Conservation (phyloP, 2,797 vertebrate genomes). For the Hydrolagus colliei region DNA sequence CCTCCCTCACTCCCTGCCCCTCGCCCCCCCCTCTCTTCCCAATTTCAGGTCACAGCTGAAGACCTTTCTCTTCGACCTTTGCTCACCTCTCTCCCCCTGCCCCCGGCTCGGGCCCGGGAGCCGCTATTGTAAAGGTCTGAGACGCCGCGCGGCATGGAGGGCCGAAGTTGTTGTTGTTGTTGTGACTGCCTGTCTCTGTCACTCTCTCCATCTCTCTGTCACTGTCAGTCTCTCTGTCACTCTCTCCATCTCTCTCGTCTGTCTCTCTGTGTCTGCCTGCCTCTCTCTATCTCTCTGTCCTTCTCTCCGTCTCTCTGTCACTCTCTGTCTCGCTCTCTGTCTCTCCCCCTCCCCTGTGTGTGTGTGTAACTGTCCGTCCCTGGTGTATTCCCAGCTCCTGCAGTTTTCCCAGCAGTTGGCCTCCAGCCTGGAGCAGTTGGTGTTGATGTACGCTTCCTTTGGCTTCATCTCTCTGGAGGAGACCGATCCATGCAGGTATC, state of each 20-base stretch:
- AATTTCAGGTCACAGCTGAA: too few relatives aligned
- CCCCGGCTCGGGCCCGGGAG: too few relatives aligned
- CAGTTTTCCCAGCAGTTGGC: conserved; percentile 70
- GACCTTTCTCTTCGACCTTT: too few relatives aligned
- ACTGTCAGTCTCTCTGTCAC: neutral
- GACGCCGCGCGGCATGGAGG: too few relatives aligned
- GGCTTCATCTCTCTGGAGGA: conserved; percentile 63
- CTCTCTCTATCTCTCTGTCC: neutral
- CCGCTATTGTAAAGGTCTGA: too few relatives aligned
- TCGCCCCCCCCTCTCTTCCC: too few relatives aligned
- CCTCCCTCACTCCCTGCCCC: too few relatives aligned
- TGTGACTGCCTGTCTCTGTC: too few relatives aligned
- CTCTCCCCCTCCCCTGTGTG: too few relatives aligned
- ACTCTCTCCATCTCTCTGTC: neutral
- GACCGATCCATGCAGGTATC: conserved; percentile 58
- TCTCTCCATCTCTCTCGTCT: neutral
- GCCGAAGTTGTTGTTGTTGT: too few relatives aligned
- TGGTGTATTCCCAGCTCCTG: conserved; percentile 51
- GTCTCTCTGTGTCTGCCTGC: too few relatives aligned
- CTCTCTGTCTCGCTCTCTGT: neutral
- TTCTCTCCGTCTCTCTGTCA: neutral
- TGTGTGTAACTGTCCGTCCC: neutral
- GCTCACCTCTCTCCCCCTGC: too few relatives aligned
- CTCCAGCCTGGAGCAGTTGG: conserved; percentile 62
- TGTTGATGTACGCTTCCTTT: conserved; percentile 56